phyloP scores from a whole-genome alignment of 2,113 vertebrate genomes.

The Equus przewalskii region DNA sequence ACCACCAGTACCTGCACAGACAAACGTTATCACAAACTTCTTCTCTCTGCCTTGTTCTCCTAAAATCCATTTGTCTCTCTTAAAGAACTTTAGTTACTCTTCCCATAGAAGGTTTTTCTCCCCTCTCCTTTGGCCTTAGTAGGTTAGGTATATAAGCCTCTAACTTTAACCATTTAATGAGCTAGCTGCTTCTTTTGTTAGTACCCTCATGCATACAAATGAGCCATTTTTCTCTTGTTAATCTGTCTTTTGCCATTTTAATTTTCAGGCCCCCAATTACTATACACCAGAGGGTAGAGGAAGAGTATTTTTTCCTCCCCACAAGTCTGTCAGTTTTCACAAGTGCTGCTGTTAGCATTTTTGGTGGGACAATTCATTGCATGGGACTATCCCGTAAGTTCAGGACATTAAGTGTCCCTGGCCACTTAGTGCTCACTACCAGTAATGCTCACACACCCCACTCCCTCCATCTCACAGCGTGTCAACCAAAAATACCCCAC shows the following conservation, averaged over 20 bases:
- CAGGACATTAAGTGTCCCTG: background rate
- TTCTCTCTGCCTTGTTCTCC: background rate
- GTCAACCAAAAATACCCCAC: background rate
- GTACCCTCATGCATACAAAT: background rate
- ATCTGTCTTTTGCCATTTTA: background rate
- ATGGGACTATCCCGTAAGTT: background rate
- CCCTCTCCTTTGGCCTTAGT: background rate
- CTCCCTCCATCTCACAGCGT: background rate
- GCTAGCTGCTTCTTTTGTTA: background rate
- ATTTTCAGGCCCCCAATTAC: background rate
- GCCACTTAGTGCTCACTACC: background rate
- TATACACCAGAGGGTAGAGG: background rate
- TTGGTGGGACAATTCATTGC: background rate
- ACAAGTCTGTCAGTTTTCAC: background rate
- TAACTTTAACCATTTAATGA: background rate
- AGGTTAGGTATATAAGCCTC: background rate
- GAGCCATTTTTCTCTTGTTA: background rate
- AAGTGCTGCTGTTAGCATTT: background rate
- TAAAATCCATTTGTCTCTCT: background rate
- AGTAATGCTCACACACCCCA: background rate
- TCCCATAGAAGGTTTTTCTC: background rate
- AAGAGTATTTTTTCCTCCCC: background rate
- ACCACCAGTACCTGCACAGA: background rate
- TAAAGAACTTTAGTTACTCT: background rate
- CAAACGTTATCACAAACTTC: conserved; percentile 3